Percentiles rank a stretch among this genome's conserved stretches.
These are phyloP conservation scores for Chaetodon auriga DNA, from an alignment of 2,113 vertebrate species.

Conservation along the genomic window DNA sequence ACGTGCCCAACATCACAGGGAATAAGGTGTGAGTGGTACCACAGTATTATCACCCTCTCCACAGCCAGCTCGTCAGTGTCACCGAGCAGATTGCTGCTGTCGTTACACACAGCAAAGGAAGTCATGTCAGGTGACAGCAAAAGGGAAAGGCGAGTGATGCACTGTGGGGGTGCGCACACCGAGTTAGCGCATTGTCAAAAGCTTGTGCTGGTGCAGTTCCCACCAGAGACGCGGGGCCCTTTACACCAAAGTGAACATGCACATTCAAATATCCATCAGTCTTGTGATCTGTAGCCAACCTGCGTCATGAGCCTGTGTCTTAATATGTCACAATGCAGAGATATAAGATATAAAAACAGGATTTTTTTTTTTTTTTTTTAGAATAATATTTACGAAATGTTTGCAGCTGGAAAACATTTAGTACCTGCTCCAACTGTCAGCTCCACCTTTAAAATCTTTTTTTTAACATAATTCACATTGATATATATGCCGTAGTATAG, in stretches of 20 bases:
- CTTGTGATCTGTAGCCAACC: constrained; percentile 58
- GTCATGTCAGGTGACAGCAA: constrained; percentile 78
- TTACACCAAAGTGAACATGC: constrained; percentile 71
- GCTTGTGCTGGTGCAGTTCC: constrained; percentile 45
- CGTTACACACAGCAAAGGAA: constrained; percentile 64
- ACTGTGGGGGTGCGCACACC: constrained; percentile 54
- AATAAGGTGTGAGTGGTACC: constrained; percentile 66
- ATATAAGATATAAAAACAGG: background rate
- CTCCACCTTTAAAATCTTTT: background rate
- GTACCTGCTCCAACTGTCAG: no score
- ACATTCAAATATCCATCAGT: constrained; percentile 73
- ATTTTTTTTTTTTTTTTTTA: background rate
- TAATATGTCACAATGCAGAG: constrained; percentile 1
- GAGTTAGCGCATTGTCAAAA: constrained; percentile 59
- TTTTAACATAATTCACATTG: background rate
- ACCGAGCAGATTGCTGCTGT: constrained; percentile 78
- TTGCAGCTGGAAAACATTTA: background rate
- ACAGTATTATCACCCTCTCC: constrained; percentile 60
- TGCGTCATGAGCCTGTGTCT: constrained; percentile 29
- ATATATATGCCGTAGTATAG: background rate
- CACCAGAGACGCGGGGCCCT: constrained; percentile 62
- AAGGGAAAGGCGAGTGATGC: constrained; percentile 43
- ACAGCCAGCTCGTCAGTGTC: constrained; percentile 76
- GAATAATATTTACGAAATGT: background rate
- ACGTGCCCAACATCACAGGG: constrained; percentile 73